Percentiles rank a stretch among this genome's conserved stretches.
Evolutionary conservation across 2,888 invertebrate species (phyloP).

Genomic region (Syritta pipiens): DNA sequence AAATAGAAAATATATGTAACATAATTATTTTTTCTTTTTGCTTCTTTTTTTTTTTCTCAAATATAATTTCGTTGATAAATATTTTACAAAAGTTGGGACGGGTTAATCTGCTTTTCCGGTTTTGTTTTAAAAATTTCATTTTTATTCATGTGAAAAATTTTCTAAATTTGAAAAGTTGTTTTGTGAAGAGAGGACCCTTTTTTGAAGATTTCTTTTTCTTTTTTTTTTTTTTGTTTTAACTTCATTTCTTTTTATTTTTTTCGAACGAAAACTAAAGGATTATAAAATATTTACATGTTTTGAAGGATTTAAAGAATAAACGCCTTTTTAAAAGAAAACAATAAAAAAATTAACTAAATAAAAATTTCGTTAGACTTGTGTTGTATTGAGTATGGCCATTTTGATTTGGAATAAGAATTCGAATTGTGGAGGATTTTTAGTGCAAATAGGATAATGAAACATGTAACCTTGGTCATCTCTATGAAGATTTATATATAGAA

Average conservation of each 20-base stretch:
- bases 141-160: slow-evolving; percentile 52
- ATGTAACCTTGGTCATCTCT: too few species aligned
- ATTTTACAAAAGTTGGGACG: slow-evolving; percentile 78
- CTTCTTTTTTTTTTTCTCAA: slow-evolving; percentile 58
- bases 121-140: slow-evolving; percentile 72
- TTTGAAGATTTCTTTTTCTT: slow-evolving; percentile 28
- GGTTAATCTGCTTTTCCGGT: slow-evolving; percentile 79
- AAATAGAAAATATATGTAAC: slow-evolving; percentile 29
- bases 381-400: slow-evolving; percentile 19
- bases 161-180: slow-evolving; percentile 44
- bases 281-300: slow-evolving; percentile 63
- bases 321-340: slow-evolving; percentile 44
- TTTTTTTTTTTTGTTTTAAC: slow-evolving; percentile 17
- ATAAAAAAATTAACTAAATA: slow-evolving; percentile 5
- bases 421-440: not conserved
- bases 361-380: not conserved
- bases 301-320: slow-evolving; percentile 42
- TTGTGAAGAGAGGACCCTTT: slow-evolving; percentile 69
- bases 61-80: slow-evolving; percentile 70
- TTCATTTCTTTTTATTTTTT: slow-evolving; percentile 11
- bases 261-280: slow-evolving; percentile 46
- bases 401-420: slow-evolving; percentile 25
- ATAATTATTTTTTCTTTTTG: slow-evolving; percentile 46
- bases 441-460: too few species aligned
- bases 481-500: too few species aligned